Evolutionary conservation across 2,888 invertebrate genomes (phyloP).

Genomic region (Baronia brevicornis): DNA sequence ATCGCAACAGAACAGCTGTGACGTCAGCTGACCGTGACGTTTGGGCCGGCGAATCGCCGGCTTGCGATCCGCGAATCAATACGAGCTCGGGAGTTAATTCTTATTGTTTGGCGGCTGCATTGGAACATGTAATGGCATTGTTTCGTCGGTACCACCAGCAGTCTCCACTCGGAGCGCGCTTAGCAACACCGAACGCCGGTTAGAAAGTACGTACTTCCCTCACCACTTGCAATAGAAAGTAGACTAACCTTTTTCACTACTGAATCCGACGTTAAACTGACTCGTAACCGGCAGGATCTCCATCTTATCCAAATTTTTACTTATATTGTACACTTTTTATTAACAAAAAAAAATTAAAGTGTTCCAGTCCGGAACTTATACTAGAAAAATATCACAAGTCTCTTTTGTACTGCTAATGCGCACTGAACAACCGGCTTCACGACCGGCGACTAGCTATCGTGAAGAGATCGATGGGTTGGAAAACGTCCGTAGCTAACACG

Average conservation of each 20-base stretch:
- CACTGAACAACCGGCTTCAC: slow-evolving; percentile 56
- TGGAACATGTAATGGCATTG: slow-evolving; percentile 6
- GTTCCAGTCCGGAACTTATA: slow-evolving; percentile 66
- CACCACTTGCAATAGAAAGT: slow-evolving; percentile 59
- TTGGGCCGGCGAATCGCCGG: slow-evolving; percentile 21
- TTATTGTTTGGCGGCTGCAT: slow-evolving; percentile 10
- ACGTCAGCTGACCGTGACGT: slow-evolving; percentile 51
- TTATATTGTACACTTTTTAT: slow-evolving; percentile 73
- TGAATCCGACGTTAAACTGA: slow-evolving; percentile 85
- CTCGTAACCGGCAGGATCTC: slow-evolving; percentile 87
- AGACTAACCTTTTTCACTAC: slow-evolving; percentile 82
- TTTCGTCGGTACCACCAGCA: slow-evolving; percentile 13
- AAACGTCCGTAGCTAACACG: slow-evolving; percentile 58
- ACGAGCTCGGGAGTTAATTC: slow-evolving; percentile 3
- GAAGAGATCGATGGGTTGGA: slow-evolving; percentile 65
- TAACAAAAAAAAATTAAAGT: slow-evolving; percentile 49
- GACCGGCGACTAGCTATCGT: slow-evolving; percentile 62
- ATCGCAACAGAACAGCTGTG: slow-evolving; percentile 53
- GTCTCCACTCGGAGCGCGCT: slow-evolving; percentile 53
- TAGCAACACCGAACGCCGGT: slow-evolving; percentile 59
- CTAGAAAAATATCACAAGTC: slow-evolving; percentile 75
- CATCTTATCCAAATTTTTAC: slow-evolving; percentile 79
- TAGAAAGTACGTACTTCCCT: slow-evolving; percentile 60
- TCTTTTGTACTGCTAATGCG: slow-evolving; percentile 72
- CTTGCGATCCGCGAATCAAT: slow-evolving; percentile 17